Base-by-base conservation (phyloP, 1,140 invertebrate species). In the Drosophila suzukii region DNA sequence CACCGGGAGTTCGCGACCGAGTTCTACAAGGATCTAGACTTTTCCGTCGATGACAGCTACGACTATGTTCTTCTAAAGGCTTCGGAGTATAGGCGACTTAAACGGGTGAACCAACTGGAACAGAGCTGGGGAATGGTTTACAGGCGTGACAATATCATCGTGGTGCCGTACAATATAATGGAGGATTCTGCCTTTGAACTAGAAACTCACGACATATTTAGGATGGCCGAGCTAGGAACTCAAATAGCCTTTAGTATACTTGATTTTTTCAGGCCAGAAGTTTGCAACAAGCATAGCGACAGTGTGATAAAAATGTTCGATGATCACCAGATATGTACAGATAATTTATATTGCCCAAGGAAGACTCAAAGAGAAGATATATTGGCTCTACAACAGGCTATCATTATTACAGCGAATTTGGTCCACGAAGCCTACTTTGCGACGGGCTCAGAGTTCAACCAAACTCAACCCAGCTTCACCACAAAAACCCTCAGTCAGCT, bases 341-440 rank as follows among this genome's bases (percentile, higher is more conserved):
- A 4, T 11, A 20, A 44, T 10, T 4, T 11, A 1, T 44, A 10
- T 15, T 20, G 43, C 15, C n/a, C 43, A 0, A 17, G 17, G 6
- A n/a, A 7, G 3, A 8, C 7, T 10, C 4, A 0, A 11, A 20
- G 43, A 3, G 43, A 44, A 3, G 3, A 44, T 4, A 2, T 20
- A 17, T 44, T 20, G 15, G 43, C 43, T 17, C 2, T 2, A 11
- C 43, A 44, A 11, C 15, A 44, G 13, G 10, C n/a, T 6, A 20
- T 20, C 3, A 7, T 44, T 2, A 20, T 44, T 2, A n/a, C 10
- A 7, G 6, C n/a, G 3, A 44, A 44, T 44, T 11, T 44, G 3
- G 43, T 44, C 3, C 43, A 44, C n/a, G 43, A 44, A 44, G 43
- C 43, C 3, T 44, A 44, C 15, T 44, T 44, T 20, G 43, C 43